These are phyloP conservation scores for Axis porcinus DNA, from an alignment of 2,113 vertebrate genomes.

Conservation along the genomic window DNA sequence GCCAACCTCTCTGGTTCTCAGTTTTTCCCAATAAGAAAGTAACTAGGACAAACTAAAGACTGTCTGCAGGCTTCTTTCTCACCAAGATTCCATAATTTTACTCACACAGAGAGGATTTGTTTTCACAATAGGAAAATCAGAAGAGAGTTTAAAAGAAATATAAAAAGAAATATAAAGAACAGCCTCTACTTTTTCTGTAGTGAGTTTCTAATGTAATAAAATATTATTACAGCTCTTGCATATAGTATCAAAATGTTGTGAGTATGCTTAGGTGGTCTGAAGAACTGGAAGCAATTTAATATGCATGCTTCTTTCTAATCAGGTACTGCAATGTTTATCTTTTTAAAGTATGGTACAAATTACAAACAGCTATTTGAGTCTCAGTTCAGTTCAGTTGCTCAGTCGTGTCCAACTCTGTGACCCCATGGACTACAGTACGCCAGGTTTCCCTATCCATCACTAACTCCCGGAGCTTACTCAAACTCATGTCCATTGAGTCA, in stretches of 20 bases:
- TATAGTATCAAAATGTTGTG: background rate
- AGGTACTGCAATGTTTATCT: background rate
- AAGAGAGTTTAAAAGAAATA: background rate
- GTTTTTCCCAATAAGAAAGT: background rate
- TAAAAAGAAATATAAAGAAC: background rate
- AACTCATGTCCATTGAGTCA: background rate
- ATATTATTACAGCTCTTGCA: background rate
- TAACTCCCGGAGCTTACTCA: background rate
- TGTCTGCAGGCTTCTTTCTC: conserved; percentile 19
- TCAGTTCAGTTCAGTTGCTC: background rate
- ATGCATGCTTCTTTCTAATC: background rate
- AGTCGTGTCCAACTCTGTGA: background rate
- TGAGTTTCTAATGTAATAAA: conserved; percentile 18
- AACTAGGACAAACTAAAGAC: conserved; percentile 1
- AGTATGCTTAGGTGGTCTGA: background rate
- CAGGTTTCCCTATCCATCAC: background rate
- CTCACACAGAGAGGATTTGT: background rate
- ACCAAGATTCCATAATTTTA: background rate
- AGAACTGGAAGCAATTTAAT: conserved; percentile 13
- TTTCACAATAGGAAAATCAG: background rate
- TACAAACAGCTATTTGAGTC: background rate
- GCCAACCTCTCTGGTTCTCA: background rate
- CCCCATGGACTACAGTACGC: background rate
- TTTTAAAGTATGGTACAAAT: background rate
- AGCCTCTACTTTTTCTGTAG: background rate